phyloP scores from a whole-genome alignment of 2,113 vertebrate genomes.

The Aptenodytes forsteri region DNA sequence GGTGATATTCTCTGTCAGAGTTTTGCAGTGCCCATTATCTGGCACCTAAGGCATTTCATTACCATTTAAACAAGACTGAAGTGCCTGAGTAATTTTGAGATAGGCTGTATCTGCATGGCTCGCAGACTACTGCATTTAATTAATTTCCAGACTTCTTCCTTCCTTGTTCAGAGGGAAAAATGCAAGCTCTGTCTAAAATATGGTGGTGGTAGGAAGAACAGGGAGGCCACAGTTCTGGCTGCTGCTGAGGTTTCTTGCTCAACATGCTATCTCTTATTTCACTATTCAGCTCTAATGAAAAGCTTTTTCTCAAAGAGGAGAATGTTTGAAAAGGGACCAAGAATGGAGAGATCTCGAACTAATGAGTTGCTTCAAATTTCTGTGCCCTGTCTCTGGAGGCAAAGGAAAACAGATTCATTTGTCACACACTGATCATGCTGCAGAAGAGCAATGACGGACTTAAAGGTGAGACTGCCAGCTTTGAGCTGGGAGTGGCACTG shows the following conservation, averaged over 20 bases:
- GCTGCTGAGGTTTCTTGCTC: not conserved
- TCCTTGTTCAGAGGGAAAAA: constrained; percentile 27
- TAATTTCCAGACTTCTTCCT: constrained; percentile 33
- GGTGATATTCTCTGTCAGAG: not conserved
- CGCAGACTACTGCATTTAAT: constrained; percentile 19
- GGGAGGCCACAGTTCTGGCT: constrained; percentile 1
- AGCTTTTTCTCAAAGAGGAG: not conserved
- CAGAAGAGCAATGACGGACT: not conserved
- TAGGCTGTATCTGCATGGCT: not conserved
- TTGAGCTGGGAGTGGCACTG: not conserved
- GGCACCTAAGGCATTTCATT: constrained; percentile 35
- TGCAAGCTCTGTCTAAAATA: constrained; percentile 3
- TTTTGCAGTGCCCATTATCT: not conserved
- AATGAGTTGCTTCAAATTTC: not conserved
- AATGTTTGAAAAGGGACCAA: not conserved
- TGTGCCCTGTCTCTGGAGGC: not conserved
- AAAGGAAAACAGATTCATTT: not conserved
- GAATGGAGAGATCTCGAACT: not conserved
- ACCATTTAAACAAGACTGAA: constrained; percentile 21
- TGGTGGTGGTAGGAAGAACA: not conserved
- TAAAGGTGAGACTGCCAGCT: not conserved
- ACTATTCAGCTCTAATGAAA: not conserved
- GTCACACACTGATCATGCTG: not conserved
- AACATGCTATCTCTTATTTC: constrained; percentile 1
- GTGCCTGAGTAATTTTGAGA: constrained; percentile 18